phyloP scores from a whole-genome alignment of 1,140 invertebrate genomes.

The Euura saliciscinereae region DNA sequence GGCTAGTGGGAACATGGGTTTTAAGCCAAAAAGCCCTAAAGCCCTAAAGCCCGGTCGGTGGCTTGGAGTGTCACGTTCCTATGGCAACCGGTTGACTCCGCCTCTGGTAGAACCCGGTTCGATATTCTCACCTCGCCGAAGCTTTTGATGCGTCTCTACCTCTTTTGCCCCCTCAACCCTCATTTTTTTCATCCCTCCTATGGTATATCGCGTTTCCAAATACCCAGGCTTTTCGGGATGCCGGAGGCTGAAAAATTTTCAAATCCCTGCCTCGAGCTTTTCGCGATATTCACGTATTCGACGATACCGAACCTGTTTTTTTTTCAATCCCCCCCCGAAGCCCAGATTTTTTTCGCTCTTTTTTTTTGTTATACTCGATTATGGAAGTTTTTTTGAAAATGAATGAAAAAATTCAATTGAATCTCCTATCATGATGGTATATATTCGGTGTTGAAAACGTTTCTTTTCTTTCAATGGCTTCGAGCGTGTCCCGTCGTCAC shows the following conservation, averaged over 20 bases:
- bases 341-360: not conserved
- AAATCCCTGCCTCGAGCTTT: not conserved
- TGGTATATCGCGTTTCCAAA: not conserved
- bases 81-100: constrained; percentile 55
- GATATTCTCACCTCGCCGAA: constrained; percentile 46
- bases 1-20: not conserved
- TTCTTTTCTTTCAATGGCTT: no score
- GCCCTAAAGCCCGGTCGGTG: constrained; percentile 18
- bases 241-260: not conserved
- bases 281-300: not conserved
- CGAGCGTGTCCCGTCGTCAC: no score
- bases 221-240: not conserved
- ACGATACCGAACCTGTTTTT: not conserved
- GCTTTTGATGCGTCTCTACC: constrained; percentile 26
- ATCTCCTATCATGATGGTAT: no score
- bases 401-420: no score
- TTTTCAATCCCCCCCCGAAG: not conserved
- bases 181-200: constrained; percentile 26
- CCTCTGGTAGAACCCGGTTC: constrained; percentile 49
- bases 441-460: no score
- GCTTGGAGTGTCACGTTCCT: constrained; percentile 52
- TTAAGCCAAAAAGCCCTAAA: constrained; percentile 47
- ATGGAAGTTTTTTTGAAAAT: no score
- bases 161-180: constrained; percentile 27
- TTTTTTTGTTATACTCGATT: not conserved